Evolutionary conservation across 2,797 vertebrate genomes (phyloP), one percentile per base, ranked within the genome.

Genomic region (Sebastes oblongus): DNA sequence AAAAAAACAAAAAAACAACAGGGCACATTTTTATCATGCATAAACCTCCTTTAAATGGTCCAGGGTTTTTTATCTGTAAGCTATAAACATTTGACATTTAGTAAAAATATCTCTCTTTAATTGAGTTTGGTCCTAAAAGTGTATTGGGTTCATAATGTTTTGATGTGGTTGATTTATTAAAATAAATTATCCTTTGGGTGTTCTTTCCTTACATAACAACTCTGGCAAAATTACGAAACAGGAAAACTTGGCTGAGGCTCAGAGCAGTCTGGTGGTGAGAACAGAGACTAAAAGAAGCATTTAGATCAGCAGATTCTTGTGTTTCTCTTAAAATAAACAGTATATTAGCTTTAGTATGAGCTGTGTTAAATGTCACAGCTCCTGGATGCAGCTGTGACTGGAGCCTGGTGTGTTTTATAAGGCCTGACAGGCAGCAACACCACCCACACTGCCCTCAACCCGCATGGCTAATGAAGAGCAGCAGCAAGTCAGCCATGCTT

Each of bases 211-310:
- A 85, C 73, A 87, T 88, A 91, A 91, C 46, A 72, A 83, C 64
- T 89, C 54, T 59, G 68, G 54, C 22, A 75, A 67, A 78, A 80
- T 93, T 93, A 93, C 61, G 85, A 92, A 91, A 92, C 87, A 77
- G 68, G 39, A 71, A 72, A 91, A 88, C 85, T 84, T 89, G 84
- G 87, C 85, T 58, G 70, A 27, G 56, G 56, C 54, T 86, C 72
- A 32, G 32, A 42, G 24, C 54, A 34, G 42, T 61, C 16, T 39
- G 3, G 29, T 5, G 6, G 13, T 4, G 5, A 56, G 1, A 70
- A 42, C 66, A 71, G 72, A 1, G 2, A 13, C 12, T 27, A 16
- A 10, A 52, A 11, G 55, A 0, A 77, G 62, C 42, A 3, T 24
- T 5, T 10, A 3, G 16, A 24, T n/a, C 7, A 13, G 5, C 5